Conservation (phyloP, 2,797 vertebrate genomes). For the Tinamus major region DNA sequence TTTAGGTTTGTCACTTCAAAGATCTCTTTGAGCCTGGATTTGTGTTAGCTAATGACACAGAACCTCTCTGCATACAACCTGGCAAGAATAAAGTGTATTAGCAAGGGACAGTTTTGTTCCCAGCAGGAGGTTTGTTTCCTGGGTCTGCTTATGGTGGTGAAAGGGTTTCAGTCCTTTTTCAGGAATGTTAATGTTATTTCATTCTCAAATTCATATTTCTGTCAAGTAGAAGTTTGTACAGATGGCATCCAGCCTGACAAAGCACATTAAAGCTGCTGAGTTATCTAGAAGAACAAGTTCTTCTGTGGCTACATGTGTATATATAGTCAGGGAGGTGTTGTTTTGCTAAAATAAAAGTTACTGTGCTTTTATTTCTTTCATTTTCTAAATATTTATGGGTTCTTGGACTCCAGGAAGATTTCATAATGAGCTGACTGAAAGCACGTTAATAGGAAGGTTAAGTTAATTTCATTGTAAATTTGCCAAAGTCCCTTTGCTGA, state of each 20-base stretch:
- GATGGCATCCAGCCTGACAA: neutral
- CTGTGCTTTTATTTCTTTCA: neutral
- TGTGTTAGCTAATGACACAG: conserved; percentile 49
- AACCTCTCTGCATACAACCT: neutral
- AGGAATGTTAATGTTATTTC: neutral
- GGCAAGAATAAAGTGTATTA: conserved; percentile 16
- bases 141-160: neutral
- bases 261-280: neutral
- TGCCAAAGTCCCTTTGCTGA: neutral
- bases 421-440: neutral
- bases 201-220: neutral
- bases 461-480: neutral
- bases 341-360: neutral
- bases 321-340: neutral
- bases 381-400: neutral
- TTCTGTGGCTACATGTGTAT: neutral
- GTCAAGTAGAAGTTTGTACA: neutral
- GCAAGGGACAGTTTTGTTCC: conserved; percentile 17
- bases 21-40: conserved; percentile 41
- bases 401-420: neutral
- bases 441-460: neutral
- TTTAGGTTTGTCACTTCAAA: conserved; percentile 57
- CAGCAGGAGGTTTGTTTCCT: conserved; percentile 15
- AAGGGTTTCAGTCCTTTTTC: neutral
- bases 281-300: neutral